Base-by-base conservation (phyloP, 1,140 invertebrate genomes). In the Liolophura sinensis region DNA sequence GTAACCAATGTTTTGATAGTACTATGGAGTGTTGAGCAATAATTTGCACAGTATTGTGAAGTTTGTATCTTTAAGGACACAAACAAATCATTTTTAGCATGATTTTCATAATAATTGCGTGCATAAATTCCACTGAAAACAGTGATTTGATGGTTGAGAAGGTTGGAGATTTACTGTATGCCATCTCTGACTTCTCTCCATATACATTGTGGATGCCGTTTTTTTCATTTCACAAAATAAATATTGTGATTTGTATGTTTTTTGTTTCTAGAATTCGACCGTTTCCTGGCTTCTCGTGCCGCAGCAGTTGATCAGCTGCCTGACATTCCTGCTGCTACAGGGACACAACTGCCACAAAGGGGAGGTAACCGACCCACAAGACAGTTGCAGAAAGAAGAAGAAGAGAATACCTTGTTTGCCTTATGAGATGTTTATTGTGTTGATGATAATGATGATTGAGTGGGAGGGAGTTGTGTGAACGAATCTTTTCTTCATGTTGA, bases 231-330 rank as follows among this genome's bases (percentile, higher is more conserved):
- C 20, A 18, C 51, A 46, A 58, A 70, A 22, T 65, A 15, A 20
- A 60, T 47, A n/a, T 47, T 40, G 27, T 47, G 54, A 22, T 46
- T 63, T 66, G 24, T 40, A n/a, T 67, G 12, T 67, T 22, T 67
- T 51, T 64, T 72, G 18, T 93, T 92, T 71, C 92, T 92, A 71
- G 94, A 97, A 83, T 97, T 97, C 86, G 94, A 97, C 78, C 89
- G 91, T 77, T 97, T 97, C 84, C 87, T 97, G 40, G 92, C 92
- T 0, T 93, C 95, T 80, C 86, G 95, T 73, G 93, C 94, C 25
- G 92, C 92, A 20, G 93, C 91, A 15, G 92, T 92, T 47, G 75
- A 78, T 57, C 73, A 68, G 11, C 50, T 85, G 57, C 82, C 84
- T 14, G 76, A 75, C 49, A 80, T 83, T 61, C 58, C 77, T 12